phyloP scores from a whole-genome alignment of 2,888 invertebrate genomes.

The Erebia aethiops region DNA sequence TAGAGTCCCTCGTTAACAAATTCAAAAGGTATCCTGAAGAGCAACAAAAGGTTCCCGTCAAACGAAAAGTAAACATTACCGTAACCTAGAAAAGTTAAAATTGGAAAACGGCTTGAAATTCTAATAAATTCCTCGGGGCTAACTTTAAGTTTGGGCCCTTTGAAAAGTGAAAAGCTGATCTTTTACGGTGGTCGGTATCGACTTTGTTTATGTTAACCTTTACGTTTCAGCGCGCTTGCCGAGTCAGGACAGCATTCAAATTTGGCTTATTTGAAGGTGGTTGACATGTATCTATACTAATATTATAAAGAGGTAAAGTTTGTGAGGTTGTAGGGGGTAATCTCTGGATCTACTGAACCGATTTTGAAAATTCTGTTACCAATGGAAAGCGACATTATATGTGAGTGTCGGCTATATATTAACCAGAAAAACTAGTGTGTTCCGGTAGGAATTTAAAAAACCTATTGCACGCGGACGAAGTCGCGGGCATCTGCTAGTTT shows the following conservation, averaged over 20 bases:
- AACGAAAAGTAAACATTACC: conserved; percentile 68
- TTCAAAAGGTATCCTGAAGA: conserved; percentile 54
- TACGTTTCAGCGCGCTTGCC: conserved; percentile 17
- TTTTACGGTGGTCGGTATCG: conserved; percentile 57
- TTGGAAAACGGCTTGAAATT: conserved; percentile 76
- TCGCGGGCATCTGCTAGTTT: too few relatives aligned
- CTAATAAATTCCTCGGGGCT: conserved; percentile 72
- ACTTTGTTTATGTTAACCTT: conserved; percentile 38
- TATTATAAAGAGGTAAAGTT: too few relatives aligned
- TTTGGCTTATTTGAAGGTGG: conserved; percentile 5
- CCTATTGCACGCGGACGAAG: too few relatives aligned
- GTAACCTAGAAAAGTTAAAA: conserved; percentile 73
- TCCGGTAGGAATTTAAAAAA: too few relatives aligned
- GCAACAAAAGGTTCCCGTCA: conserved; percentile 67
- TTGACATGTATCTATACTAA: too few relatives aligned
- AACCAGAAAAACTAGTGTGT: too few relatives aligned
- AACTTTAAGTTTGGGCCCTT: conserved; percentile 71
- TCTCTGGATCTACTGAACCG: too few relatives aligned
- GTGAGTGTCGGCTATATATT: too few relatives aligned
- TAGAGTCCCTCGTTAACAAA: neutral
- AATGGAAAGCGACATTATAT: too few relatives aligned
- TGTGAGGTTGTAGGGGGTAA: too few relatives aligned
- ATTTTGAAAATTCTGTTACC: too few relatives aligned
- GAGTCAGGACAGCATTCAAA: conserved; percentile 4
- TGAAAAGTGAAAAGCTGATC: conserved; percentile 72